Conservation (phyloP, 2,888 invertebrate species). For the Idaea aversata region DNA sequence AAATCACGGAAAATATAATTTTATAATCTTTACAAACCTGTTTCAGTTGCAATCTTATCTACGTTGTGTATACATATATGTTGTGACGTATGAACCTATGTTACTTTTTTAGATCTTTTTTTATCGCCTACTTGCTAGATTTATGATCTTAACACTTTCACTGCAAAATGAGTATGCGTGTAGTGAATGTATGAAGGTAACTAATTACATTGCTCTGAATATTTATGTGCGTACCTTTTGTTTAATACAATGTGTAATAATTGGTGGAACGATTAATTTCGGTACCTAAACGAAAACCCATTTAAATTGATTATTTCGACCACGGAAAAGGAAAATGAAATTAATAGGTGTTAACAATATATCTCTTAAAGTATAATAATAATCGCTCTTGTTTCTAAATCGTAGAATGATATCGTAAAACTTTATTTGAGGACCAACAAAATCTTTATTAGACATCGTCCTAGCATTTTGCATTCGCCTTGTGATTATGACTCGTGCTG, state of each 20-base stretch:
- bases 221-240: background rate
- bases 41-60: background rate
- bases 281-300: background rate
- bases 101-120: background rate
- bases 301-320: background rate
- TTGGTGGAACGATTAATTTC: background rate
- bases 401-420: constrained; percentile 38
- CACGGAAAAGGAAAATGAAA: background rate
- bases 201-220: background rate
- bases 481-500: background rate
- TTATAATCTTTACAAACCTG: background rate
- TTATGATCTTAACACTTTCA: background rate
- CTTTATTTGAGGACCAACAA: constrained; percentile 35
- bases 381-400: constrained; percentile 16
- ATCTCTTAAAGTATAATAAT: background rate
- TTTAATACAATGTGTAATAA: background rate
- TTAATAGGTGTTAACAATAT: background rate
- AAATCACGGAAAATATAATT: background rate
- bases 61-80: background rate
- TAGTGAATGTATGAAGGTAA: background rate
- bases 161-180: background rate
- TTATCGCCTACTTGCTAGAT: background rate
- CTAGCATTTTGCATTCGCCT: constrained; percentile 18
- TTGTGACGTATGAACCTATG: background rate
- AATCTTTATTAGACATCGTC: constrained; percentile 34